These are phyloP conservation scores for Schizothorax lantsangensis DNA, from an alignment of 2,797 vertebrate genomes.

Conservation along the genomic window DNA sequence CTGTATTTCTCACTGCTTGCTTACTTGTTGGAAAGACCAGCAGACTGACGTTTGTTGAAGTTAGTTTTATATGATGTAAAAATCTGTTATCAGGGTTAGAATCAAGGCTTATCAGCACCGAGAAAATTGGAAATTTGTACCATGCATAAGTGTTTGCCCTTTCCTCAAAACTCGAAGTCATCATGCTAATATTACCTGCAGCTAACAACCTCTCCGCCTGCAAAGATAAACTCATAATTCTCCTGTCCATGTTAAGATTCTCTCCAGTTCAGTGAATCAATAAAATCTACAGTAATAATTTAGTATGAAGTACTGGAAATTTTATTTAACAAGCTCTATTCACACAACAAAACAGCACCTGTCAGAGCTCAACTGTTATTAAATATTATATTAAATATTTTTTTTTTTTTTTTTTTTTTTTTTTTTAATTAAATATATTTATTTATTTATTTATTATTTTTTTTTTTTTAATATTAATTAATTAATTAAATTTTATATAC, in stretches of 20 bases:
- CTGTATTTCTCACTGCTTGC: not conserved
- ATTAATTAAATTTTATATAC: too few relatives aligned
- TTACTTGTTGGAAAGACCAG: not conserved
- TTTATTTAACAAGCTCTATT: not conserved
- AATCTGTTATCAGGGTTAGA: not conserved
- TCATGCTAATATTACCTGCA: slow-evolving; percentile 38
- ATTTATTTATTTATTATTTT: too few relatives aligned
- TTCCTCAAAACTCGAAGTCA: slow-evolving; percentile 47
- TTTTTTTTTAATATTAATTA: too few relatives aligned
- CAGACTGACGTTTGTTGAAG: not conserved
- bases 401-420: too few relatives aligned
- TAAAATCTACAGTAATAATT: slow-evolving; percentile 15
- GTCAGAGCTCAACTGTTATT: not conserved
- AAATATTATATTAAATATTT: not conserved
- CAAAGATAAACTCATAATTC: slow-evolving; percentile 16
- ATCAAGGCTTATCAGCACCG: slow-evolving; percentile 21
- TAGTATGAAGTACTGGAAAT: not conserved
- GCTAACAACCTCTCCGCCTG: slow-evolving; percentile 6
- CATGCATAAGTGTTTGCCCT: slow-evolving; percentile 24
- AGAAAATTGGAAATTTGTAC: slow-evolving; percentile 38
- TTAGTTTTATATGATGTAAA: not conserved
- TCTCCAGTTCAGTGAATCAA: slow-evolving; percentile 18
- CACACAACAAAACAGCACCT: not conserved
- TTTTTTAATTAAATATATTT: too few relatives aligned
- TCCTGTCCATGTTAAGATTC: slow-evolving; percentile 33